Conservation (phyloP, 2,888 invertebrate genomes). For the Tachina grossa region DNA sequence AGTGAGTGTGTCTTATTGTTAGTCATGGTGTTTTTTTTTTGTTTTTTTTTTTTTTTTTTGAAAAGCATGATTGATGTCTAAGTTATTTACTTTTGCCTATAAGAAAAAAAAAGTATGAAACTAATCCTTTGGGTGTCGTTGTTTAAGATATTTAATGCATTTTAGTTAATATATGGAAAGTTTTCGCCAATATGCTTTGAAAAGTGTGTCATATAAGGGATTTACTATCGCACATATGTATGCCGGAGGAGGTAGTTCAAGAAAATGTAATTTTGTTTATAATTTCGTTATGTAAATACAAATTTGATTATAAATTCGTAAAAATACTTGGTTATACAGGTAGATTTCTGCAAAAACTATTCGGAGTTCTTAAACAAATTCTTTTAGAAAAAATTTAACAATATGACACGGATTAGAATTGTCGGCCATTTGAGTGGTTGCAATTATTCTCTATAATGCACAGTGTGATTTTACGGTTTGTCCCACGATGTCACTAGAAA, state of each 20-base stretch:
- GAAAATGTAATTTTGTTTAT: neutral
- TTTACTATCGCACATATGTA: slow-evolving; percentile 47
- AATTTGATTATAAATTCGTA: neutral
- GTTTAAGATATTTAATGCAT: slow-evolving; percentile 75
- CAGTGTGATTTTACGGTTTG: too few relatives aligned
- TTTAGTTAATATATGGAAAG: slow-evolving; percentile 55
- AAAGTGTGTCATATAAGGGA: slow-evolving; percentile 69
- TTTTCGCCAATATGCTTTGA: slow-evolving; percentile 47
- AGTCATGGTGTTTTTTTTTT: slow-evolving; percentile 63
- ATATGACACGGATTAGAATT: too few relatives aligned
- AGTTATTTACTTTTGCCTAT: slow-evolving; percentile 77
- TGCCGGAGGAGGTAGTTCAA: slow-evolving; percentile 11
- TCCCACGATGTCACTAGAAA: too few relatives aligned
- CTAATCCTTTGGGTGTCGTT: slow-evolving; percentile 81
- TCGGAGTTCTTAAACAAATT: too few relatives aligned
- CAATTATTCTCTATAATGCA: too few relatives aligned
- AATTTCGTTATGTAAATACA: neutral
- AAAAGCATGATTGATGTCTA: slow-evolving; percentile 54
- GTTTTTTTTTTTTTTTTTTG: slow-evolving; percentile 10
- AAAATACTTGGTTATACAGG: too few relatives aligned
- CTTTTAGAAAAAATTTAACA: too few relatives aligned
- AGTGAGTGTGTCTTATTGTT: slow-evolving; percentile 53
- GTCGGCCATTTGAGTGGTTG: too few relatives aligned
- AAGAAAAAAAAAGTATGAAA: slow-evolving; percentile 60
- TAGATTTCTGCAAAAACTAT: too few relatives aligned